Evolutionary conservation across 2,797 vertebrate genomes (phyloP).

Genomic region (Antennarius maculatus): DNA sequence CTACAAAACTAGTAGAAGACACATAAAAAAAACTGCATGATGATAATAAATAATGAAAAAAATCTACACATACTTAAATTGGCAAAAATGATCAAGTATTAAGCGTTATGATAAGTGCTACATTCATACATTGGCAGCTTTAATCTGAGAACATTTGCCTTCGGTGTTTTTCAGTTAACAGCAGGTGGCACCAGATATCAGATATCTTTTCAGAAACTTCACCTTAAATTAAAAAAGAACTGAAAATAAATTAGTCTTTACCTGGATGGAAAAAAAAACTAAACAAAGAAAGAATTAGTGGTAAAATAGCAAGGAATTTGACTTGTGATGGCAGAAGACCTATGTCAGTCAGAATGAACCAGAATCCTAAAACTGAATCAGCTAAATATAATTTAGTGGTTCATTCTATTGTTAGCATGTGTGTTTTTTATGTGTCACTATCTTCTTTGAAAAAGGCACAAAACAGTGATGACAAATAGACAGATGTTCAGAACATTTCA

Average conservation of each 20-base stretch:
- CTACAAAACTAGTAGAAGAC: not conserved
- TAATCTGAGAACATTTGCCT: not conserved
- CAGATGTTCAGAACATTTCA: not conserved
- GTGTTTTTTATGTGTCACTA: not conserved
- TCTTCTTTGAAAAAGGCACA: not conserved
- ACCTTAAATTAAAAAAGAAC: not conserved
- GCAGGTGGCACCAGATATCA: slow-evolving; percentile 6
- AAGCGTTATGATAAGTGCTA: not conserved
- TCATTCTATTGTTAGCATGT: not conserved
- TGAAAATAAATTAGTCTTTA: not conserved
- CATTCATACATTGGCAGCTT: slow-evolving; percentile 13
- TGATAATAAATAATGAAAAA: slow-evolving; percentile 12
- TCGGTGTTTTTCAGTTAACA: not conserved
- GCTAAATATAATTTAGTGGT: not conserved
- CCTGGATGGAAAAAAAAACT: not conserved
- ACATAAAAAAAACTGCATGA: not conserved
- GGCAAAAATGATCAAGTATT: not conserved
- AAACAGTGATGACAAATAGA: not conserved
- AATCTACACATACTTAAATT: not conserved
- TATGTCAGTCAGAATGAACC: not conserved
- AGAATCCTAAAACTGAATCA: not conserved
- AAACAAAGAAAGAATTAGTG: not conserved
- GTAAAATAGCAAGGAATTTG: not conserved
- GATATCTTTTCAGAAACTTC: not conserved
- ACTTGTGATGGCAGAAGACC: not conserved